phyloP scores from a whole-genome alignment of 2,797 vertebrate species.

The Coluber constrictor region DNA sequence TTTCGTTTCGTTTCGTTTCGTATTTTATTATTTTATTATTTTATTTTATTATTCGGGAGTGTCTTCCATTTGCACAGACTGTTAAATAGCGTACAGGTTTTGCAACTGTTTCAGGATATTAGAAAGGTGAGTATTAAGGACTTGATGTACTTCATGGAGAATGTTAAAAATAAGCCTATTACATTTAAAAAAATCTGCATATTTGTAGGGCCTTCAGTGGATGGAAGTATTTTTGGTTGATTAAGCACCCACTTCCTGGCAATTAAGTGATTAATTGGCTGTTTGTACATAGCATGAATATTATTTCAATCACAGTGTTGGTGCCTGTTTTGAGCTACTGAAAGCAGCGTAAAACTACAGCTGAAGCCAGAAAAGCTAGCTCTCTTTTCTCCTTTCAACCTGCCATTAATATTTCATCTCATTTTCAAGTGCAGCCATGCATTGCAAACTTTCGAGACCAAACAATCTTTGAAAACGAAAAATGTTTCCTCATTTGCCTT shows the following conservation, averaged over 20 bases:
- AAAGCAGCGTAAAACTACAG: not conserved
- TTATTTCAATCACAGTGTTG: not conserved
- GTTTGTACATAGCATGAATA: not conserved
- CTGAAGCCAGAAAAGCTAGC: not conserved
- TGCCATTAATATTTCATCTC: not conserved
- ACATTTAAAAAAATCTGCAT: not conserved
- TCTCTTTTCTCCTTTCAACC: not conserved
- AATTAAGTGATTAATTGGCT: not conserved
- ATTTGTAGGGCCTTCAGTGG: not conserved
- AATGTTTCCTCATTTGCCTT: not conserved
- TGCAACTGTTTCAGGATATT: constrained; percentile 60
- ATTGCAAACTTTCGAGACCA: not conserved
- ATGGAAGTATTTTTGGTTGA: not conserved
- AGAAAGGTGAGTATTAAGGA: constrained; percentile 52
- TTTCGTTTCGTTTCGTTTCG: too few species aligned
- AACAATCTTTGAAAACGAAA: not conserved
- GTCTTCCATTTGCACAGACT: not conserved
- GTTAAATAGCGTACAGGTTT: constrained; percentile 45
- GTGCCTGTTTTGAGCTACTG: not conserved
- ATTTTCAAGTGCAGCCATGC: not conserved
- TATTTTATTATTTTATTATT: too few species aligned
- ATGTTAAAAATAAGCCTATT: not conserved
- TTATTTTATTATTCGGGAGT: too few species aligned
- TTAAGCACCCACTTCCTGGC: not conserved
- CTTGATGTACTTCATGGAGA: not conserved